phyloP scores from a whole-genome alignment of 2,888 invertebrate species.

The Eugnorisma glareosa region DNA sequence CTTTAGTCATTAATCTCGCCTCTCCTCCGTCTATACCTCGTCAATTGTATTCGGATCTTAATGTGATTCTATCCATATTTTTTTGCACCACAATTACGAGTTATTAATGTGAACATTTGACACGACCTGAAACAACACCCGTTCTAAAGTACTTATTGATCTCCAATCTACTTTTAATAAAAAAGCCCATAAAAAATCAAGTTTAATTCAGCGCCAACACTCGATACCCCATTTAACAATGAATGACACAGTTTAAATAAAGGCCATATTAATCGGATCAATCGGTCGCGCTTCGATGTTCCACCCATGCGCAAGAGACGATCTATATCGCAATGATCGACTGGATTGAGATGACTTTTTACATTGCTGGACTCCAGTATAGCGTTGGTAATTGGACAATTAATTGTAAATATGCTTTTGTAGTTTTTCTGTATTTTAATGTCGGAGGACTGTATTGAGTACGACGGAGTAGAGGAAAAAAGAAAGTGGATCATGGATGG shows the following conservation, averaged over 20 bases:
- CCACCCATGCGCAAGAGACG: conserved; percentile 54
- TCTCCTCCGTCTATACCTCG: not conserved
- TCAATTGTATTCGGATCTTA: not conserved
- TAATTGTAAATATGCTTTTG: conserved; percentile 12
- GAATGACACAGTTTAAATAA: conserved; percentile 64
- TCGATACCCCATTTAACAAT: conserved; percentile 55
- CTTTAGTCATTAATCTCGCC: not conserved
- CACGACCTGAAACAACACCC: not conserved
- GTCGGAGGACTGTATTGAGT: not conserved
- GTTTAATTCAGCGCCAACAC: conserved; percentile 28
- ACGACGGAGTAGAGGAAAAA: not conserved
- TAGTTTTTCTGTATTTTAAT: not conserved
- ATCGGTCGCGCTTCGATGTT: conserved; percentile 51
- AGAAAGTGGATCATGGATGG: not conserved
- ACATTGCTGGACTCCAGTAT: conserved; percentile 27
- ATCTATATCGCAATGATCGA: conserved; percentile 62
- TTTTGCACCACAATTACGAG: not conserved
- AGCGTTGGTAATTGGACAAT: conserved; percentile 43
- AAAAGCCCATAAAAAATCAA: conserved; percentile 53
- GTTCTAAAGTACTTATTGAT: conserved; percentile 14
- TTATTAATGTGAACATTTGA: not conserved
- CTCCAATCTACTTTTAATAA: conserved; percentile 3
- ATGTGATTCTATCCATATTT: not conserved
- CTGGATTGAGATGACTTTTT: conserved; percentile 51
- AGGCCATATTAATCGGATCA: conserved; percentile 63